Conservation (phyloP, 2,797 vertebrate genomes). For the Notolepis coatsorum region DNA sequence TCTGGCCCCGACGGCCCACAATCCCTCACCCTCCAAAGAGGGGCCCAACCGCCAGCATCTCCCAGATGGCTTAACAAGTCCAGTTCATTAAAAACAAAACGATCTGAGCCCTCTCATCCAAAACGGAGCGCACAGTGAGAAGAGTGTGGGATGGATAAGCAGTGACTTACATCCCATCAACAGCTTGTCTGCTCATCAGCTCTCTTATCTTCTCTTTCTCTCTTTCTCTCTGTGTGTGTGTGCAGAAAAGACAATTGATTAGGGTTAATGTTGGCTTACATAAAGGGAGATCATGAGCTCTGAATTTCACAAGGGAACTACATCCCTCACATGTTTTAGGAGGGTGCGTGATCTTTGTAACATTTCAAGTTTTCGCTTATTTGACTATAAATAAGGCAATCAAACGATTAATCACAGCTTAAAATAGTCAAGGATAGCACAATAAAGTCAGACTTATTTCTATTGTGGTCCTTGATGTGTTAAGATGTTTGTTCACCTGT, state of each 20-base stretch:
- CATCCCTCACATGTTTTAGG: constrained; percentile 7
- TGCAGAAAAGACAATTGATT: constrained; percentile 45
- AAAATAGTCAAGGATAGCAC: too few species aligned
- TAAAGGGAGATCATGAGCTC: constrained; percentile 32
- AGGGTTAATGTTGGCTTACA: constrained; percentile 32
- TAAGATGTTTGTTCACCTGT: too few species aligned
- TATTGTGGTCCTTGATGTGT: too few species aligned
- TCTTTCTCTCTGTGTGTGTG: constrained; percentile 43
- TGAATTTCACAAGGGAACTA: constrained; percentile 9
- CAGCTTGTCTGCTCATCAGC: constrained; percentile 76
- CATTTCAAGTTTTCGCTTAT: constrained; percentile 27
- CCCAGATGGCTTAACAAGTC: constrained; percentile 66
- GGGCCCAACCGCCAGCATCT: constrained; percentile 52
- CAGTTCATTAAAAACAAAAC: constrained; percentile 73
- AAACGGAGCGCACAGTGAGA: constrained; percentile 42
- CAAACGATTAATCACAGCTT: too few species aligned
- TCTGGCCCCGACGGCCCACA: constrained; percentile 39
- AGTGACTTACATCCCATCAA: constrained; percentile 67
- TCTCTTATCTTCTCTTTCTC: constrained; percentile 10
- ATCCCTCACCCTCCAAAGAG: constrained; percentile 44
- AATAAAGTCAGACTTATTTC: too few species aligned
- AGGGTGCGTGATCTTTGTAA: constrained; percentile 11
- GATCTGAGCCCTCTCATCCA: constrained; percentile 32
- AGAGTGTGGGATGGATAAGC: constrained; percentile 59
- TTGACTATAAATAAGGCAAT: too few species aligned